Percentiles rank a stretch among this genome's conserved stretches.
phyloP scores from a whole-genome alignment of 1,140 invertebrate species.

The Saxidomus purpurata region DNA sequence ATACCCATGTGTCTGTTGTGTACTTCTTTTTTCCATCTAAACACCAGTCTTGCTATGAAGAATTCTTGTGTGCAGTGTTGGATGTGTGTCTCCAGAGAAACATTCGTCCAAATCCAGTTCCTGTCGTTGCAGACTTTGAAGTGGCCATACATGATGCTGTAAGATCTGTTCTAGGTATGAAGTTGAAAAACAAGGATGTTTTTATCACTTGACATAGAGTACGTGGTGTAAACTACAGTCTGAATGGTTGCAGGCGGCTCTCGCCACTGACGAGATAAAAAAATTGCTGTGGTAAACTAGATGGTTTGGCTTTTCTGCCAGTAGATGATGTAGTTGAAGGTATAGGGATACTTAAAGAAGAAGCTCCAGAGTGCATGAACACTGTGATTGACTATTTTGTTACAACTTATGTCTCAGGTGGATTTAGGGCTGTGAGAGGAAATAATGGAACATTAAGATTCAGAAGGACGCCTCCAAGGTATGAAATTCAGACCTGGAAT shows the following conservation, averaged over 20 bases:
- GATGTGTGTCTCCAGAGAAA: neutral
- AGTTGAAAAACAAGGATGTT: slow-evolving; percentile 14
- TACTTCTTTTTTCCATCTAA: slow-evolving; percentile 4
- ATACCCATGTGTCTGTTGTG: neutral
- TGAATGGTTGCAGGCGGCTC: too few species aligned
- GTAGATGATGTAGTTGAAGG: neutral
- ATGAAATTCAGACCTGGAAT: too few species aligned
- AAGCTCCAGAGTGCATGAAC: neutral
- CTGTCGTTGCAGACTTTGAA: neutral
- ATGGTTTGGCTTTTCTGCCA: slow-evolving; percentile 6
- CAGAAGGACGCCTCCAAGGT: too few species aligned
- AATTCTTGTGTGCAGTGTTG: neutral
- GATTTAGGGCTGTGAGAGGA: too few species aligned
- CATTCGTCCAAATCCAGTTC: neutral
- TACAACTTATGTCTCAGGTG: neutral
- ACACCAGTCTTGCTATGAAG: neutral
- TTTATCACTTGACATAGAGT: neutral
- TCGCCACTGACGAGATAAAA: too few species aligned
- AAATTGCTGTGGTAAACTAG: neutral
- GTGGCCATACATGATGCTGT: slow-evolving; percentile 14
- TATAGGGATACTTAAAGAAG: neutral
- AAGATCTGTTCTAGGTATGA: neutral
- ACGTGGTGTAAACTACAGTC: too few species aligned
- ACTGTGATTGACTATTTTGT: neutral
- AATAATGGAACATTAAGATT: too few species aligned